Evolutionary conservation across 1,140 invertebrate genomes (phyloP), one percentile per base, ranked within the genome.

Genomic region (Ruditapes philippinarum): DNA sequence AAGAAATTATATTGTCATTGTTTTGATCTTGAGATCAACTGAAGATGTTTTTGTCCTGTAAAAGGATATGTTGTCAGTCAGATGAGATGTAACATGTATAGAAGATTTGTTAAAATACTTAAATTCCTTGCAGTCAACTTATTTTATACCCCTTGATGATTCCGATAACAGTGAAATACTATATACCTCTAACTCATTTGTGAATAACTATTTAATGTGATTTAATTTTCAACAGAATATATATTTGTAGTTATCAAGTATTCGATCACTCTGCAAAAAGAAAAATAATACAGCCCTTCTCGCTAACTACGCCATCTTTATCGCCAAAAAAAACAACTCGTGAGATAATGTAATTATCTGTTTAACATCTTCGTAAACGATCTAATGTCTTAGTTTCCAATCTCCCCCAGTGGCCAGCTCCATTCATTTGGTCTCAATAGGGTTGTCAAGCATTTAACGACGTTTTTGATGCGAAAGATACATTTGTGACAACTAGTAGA

Each of bases 361-460:
- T 11, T 9, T 33, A 74, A 31, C 40, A 86, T 86, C 83, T 74
- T 54, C 42, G 31, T 51, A 19, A n/a, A 14, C 83, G 83, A 86
- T 86, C 83, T 86, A 51, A 57, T 38, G 83, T 74, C 65, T 57
- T 86, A 49, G 22, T 83, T 86, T 85, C 60, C 42, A 31, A 57
- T 74, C 68, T 86, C 83, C 70, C 49, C 83, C 19, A 70, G 70
- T 70, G 76, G 83, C 49, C 45, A 36, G 62, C 14, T 33, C 45
- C 36, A 70, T 83, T 83, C 81, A 76, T 70, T 12, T 9, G 28
- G 57, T 70, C 65, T 87, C 49, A 76, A 79, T 65, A 87, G 74
- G 79, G 51, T 87, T 87, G 74, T 79, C 84, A 87, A 49, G 84
- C 73, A 87, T 87, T 60, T 78, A 65, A 79, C 68, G 57, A 38